Conservation (phyloP, 2,113 vertebrate genomes). For the Aviceda subcristata region DNA sequence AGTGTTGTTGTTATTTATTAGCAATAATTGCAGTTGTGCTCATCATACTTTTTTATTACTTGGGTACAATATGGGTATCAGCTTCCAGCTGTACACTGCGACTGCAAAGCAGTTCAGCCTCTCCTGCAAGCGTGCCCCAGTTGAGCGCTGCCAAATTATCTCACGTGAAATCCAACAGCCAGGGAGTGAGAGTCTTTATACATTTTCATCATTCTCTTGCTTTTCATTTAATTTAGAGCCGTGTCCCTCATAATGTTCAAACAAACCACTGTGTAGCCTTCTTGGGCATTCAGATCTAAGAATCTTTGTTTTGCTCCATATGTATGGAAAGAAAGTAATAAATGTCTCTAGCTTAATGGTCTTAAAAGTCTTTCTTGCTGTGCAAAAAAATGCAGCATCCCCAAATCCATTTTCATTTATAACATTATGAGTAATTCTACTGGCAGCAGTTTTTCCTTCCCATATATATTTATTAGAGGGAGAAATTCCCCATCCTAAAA, state of each 20-base stretch:
- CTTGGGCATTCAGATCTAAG: not conserved
- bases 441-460: slow-evolving; percentile 28
- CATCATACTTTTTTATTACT: not conserved
- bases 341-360: slow-evolving; percentile 12
- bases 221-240: not conserved
- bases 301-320: not conserved
- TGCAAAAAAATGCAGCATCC: not conserved
- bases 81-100: not conserved
- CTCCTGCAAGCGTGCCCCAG: not conserved
- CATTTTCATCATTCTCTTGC: not conserved
- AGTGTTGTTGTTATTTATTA: not conserved
- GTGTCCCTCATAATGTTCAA: not conserved
- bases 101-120: not conserved
- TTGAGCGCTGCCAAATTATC: not conserved
- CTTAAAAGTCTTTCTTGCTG: slow-evolving; percentile 2
- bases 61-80: not conserved
- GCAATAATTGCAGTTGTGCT: not conserved
- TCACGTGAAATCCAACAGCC: not conserved
- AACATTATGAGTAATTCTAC: slow-evolving; percentile 50
- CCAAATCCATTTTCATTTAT: slow-evolving; percentile 57
- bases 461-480: slow-evolving; percentile 48
- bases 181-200: not conserved
- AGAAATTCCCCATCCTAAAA: slow-evolving; percentile 40
- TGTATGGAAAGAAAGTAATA: not conserved
- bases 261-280: not conserved